Evolutionary conservation across 64 coral and sea anemone genomes (phyloP).

Genomic region (Dendrophyllia cribrosa): DNA sequence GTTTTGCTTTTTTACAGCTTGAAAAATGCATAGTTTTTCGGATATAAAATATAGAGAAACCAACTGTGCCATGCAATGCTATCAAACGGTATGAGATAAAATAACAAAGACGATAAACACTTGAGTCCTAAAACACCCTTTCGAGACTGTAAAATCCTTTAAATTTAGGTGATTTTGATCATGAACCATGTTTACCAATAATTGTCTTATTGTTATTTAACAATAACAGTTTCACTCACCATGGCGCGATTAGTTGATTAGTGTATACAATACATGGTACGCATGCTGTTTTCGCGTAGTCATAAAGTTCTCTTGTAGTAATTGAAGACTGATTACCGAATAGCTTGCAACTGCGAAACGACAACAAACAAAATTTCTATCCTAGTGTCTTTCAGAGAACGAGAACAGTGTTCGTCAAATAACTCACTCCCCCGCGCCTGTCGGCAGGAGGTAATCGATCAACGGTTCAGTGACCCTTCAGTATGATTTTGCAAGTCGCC

Average conservation of each 20-base stretch:
- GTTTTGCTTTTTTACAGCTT: neutral
- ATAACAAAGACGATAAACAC: neutral
- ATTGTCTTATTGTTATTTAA: too few relatives aligned
- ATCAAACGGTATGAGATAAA: neutral
- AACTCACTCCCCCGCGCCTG: too few relatives aligned
- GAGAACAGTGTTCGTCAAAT: too few relatives aligned
- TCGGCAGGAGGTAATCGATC: too few relatives aligned
- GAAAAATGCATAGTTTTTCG: neutral
- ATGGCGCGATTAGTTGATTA: too few relatives aligned
- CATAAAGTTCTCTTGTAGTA: neutral
- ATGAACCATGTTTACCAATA: too few relatives aligned
- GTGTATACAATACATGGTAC: too few relatives aligned
- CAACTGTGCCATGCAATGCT: neutral
- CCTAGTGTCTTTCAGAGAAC: neutral
- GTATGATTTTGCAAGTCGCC: neutral
- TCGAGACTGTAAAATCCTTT: too few relatives aligned
- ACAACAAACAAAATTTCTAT: neutral
- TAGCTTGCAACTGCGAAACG: conserved; percentile 7
- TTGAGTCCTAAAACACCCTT: neutral
- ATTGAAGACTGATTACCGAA: neutral
- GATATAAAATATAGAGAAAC: neutral
- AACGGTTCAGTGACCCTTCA: neutral
- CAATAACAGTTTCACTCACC: too few relatives aligned
- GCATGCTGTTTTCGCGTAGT: neutral
- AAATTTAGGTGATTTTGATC: too few relatives aligned